Conservation (phyloP, 2,113 vertebrate genomes). For the Antechinus flavipes region DNA sequence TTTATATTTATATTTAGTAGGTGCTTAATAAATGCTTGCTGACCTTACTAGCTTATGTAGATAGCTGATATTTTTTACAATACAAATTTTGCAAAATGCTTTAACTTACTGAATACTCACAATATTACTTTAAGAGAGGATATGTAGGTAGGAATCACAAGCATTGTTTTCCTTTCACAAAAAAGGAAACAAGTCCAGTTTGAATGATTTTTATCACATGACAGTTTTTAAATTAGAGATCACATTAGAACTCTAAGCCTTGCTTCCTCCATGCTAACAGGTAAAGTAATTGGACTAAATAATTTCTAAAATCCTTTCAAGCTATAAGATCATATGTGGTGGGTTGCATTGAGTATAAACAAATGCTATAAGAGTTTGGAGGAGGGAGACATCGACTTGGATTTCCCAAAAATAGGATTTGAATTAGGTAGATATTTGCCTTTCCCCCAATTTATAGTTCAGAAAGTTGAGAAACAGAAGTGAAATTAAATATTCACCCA, state of each 20-base stretch:
- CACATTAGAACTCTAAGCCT: neutral
- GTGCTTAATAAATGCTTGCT: neutral
- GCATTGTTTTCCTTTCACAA: neutral
- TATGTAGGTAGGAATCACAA: neutral
- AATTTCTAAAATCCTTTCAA: neutral
- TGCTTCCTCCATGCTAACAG: neutral
- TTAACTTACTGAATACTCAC: neutral
- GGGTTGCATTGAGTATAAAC: neutral
- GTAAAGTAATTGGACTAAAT: neutral
- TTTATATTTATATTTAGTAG: neutral
- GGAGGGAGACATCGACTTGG: neutral
- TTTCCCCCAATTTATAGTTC: conserved; percentile 35
- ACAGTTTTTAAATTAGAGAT: neutral
- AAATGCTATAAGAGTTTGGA: neutral
- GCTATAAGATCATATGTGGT: neutral
- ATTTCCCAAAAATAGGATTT: neutral
- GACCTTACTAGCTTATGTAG: neutral
- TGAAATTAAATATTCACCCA: neutral
- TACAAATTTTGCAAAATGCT: neutral
- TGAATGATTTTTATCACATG: neutral
- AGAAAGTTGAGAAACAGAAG: neutral
- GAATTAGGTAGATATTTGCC: neutral
- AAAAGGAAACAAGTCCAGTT: neutral
- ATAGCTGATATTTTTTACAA: neutral
- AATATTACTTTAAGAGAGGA: neutral